A percentile compares a stretch with the other conserved stretches of the same genome.
phyloP scores from a whole-genome alignment of 2,113 vertebrate genomes.

The Gorsachius goisagi region DNA sequence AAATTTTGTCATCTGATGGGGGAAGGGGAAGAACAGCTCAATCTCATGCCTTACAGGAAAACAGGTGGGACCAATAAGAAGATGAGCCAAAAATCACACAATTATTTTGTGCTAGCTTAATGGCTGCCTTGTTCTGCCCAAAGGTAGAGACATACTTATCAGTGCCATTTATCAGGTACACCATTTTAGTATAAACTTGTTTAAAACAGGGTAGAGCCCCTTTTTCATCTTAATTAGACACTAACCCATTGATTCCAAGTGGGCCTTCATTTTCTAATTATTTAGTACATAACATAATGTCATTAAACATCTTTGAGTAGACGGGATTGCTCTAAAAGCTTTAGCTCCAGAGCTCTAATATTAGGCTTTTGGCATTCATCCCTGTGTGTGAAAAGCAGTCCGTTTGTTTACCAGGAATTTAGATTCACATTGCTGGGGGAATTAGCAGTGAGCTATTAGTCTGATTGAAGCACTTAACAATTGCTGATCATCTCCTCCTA shows the following conservation, averaged over 20 bases:
- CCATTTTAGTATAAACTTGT: slow-evolving; percentile 62
- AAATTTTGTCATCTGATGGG: neutral
- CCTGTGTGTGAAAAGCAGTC: slow-evolving; percentile 72
- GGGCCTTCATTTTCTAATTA: slow-evolving; percentile 62
- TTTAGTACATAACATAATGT: slow-evolving; percentile 74
- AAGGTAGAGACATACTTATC: slow-evolving; percentile 57
- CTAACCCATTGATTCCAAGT: slow-evolving; percentile 62
- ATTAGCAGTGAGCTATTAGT: slow-evolving; percentile 80
- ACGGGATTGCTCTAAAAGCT: slow-evolving; percentile 75
- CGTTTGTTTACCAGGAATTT: slow-evolving; percentile 83
- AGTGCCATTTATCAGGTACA: slow-evolving; percentile 48
- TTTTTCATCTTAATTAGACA: slow-evolving; percentile 71
- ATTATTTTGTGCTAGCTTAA: slow-evolving; percentile 2
- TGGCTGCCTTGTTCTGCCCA: slow-evolving; percentile 30
- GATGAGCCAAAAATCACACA: slow-evolving; percentile 26
- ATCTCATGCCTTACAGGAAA: slow-evolving; percentile 7
- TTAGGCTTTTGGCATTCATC: slow-evolving; percentile 76
- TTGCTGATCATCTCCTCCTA: slow-evolving; percentile 73
- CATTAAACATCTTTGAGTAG: slow-evolving; percentile 72
- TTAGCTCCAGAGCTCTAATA: slow-evolving; percentile 71
- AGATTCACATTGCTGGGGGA: slow-evolving; percentile 78
- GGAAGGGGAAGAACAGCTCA: neutral
- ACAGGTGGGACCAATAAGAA: neutral
- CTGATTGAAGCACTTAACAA: slow-evolving; percentile 84
- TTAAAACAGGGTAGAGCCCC: slow-evolving; percentile 41